phyloP scores from a whole-genome alignment of 2,797 vertebrate genomes.

The Masticophis lateralis region DNA sequence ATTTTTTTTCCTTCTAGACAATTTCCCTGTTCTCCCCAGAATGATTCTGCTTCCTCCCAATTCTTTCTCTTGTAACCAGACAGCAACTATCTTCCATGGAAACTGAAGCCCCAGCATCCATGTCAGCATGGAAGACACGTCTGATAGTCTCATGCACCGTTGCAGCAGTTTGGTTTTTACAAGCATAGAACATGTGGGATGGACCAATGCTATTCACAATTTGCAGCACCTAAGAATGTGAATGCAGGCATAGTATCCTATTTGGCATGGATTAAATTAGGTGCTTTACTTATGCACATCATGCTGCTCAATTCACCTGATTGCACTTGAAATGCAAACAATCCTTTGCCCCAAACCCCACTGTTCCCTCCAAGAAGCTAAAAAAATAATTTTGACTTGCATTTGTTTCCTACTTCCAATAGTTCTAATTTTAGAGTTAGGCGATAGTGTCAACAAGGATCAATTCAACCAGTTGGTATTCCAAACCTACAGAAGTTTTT shows the following conservation, averaged over 20 bases:
- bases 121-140: not conserved
- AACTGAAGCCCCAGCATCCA: not conserved
- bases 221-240: not conserved
- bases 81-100: not conserved
- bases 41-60: not conserved
- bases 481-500: not conserved
- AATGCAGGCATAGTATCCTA: not conserved
- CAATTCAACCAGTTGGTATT: not conserved
- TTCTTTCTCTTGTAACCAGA: not conserved
- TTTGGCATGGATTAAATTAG: not conserved
- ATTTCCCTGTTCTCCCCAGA: not conserved
- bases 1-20: not conserved
- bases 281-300: not conserved
- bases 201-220: not conserved
- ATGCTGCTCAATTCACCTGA: not conserved
- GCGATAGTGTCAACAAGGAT: not conserved
- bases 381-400: slow-evolving; percentile 2
- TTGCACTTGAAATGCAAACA: not conserved
- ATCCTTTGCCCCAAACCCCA: not conserved
- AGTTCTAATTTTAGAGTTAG: not conserved
- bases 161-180: not conserved
- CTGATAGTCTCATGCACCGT: not conserved
- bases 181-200: not conserved
- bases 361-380: not conserved
- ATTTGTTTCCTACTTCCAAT: not conserved